phyloP scores from a whole-genome alignment of 2,797 vertebrate genomes.

The Orestias chungarensis region DNA sequence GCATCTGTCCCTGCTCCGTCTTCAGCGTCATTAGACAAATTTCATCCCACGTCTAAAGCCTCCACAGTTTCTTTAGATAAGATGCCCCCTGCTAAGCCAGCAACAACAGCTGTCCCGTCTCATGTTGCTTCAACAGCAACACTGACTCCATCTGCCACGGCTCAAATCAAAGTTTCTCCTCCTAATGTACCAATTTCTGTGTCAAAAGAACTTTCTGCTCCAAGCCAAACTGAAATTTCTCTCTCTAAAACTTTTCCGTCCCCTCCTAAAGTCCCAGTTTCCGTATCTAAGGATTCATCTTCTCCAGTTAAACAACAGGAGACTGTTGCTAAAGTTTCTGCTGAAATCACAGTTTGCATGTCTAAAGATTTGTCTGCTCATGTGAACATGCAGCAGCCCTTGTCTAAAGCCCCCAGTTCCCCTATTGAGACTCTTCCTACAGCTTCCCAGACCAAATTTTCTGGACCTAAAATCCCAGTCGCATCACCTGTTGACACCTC shows the following conservation, averaged over 20 bases:
- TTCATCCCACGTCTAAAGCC: slow-evolving; percentile 30
- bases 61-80: slow-evolving; percentile 42
- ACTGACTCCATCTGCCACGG: slow-evolving; percentile 16
- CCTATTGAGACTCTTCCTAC: background rate
- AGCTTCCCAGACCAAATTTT: background rate
- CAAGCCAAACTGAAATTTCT: slow-evolving; percentile 10
- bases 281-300: background rate
- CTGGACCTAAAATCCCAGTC: slow-evolving; percentile 5
- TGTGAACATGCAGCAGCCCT: slow-evolving; percentile 2
- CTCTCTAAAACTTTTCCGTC: slow-evolving; percentile 6
- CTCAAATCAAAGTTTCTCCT: slow-evolving; percentile 30
- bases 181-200: slow-evolving; percentile 14
- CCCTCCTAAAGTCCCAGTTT: slow-evolving; percentile 2
- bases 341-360: slow-evolving; percentile 1
- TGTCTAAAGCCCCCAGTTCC: slow-evolving; percentile 7
- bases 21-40: slow-evolving; percentile 41
- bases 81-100: slow-evolving; percentile 24
- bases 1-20: slow-evolving; percentile 33
- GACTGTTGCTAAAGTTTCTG: slow-evolving; percentile 12
- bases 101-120: slow-evolving; percentile 13
- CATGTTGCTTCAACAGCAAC: slow-evolving; percentile 27
- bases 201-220: slow-evolving; percentile 19
- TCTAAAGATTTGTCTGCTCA: background rate
- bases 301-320: background rate
- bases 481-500: background rate